Percentiles rank a stretch among this genome's conserved stretches.
Evolutionary conservation across 1,140 invertebrate genomes (phyloP).

Genomic region (Macrosteles quadrilineatus): DNA sequence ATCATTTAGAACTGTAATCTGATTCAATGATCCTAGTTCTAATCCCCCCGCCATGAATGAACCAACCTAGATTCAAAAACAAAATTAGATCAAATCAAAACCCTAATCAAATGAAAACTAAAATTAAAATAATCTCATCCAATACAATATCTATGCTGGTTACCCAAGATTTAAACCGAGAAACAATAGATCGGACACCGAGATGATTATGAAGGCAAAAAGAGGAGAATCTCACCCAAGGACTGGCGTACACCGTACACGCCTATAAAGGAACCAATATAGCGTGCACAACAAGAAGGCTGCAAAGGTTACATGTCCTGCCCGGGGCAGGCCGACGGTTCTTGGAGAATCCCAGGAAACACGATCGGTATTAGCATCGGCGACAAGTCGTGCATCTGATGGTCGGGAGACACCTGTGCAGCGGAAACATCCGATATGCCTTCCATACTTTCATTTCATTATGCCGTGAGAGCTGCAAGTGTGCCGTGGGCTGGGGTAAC

Average conservation of each 20-base stretch:
- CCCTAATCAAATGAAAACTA: no score
- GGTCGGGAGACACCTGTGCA: neutral
- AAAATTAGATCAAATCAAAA: no score
- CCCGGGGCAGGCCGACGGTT: neutral
- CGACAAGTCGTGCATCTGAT: slow-evolving; percentile 12
- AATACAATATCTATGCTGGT: no score
- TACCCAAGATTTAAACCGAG: no score
- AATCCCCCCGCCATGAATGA: no score
- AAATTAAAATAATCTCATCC: no score
- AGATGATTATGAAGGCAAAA: no score
- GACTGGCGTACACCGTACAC: neutral
- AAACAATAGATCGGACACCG: no score
- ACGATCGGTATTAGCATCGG: slow-evolving; percentile 10
- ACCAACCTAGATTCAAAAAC: no score
- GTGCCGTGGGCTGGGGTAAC: neutral
- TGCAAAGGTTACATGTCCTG: neutral
- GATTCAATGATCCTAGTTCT: no score
- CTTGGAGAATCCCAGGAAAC: neutral
- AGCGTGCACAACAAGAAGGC: neutral
- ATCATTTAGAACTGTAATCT: no score
- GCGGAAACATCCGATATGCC: neutral
- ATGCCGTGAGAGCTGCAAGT: neutral
- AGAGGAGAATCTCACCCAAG: slow-evolving; percentile 15
- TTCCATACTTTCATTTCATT: slow-evolving; percentile 14
- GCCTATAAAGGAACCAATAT: slow-evolving; percentile 25